These are phyloP conservation scores for Oryzias dopingdopingensis DNA, from an alignment of 2,797 vertebrate species.

Conservation along the genomic window DNA sequence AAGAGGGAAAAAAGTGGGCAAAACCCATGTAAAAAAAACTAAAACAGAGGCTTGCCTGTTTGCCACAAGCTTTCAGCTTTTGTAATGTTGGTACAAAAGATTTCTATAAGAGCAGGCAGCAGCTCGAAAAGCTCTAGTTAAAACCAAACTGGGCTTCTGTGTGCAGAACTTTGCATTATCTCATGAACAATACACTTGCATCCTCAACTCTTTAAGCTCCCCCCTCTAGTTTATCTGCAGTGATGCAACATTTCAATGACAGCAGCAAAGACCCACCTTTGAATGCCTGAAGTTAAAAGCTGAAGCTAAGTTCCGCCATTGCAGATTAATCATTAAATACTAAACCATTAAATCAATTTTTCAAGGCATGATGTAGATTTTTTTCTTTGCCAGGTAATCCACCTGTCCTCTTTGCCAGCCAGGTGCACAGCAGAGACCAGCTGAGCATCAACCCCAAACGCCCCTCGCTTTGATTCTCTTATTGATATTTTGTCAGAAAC, in stretches of 20 bases:
- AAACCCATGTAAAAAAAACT: constrained; percentile 46
- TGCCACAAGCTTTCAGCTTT: constrained; percentile 69
- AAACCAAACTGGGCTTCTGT: constrained; percentile 65
- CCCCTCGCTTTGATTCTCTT: constrained; percentile 71
- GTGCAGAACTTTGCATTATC: constrained; percentile 38
- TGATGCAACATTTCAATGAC: constrained; percentile 27
- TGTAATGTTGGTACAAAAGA: constrained; percentile 69
- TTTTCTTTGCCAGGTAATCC: constrained; percentile 46
- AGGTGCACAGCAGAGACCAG: constrained; percentile 64
- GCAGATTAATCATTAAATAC: constrained; percentile 22
- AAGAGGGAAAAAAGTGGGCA: constrained; percentile 70
- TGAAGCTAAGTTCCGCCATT: constrained; percentile 11
- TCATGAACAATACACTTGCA: constrained; percentile 36
- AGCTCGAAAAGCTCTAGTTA: constrained; percentile 54
- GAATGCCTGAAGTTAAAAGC: constrained; percentile 15
- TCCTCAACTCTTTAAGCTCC: constrained; percentile 21
- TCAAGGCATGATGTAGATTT: constrained; percentile 9
- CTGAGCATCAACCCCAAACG: constrained; percentile 68
- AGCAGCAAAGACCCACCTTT: constrained; percentile 11
- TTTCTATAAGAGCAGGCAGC: constrained; percentile 52
- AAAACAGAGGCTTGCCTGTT: constrained; percentile 78
- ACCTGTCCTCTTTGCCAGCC: constrained; percentile 67
- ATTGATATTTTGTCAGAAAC: constrained; percentile 70
- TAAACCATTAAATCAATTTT: constrained; percentile 17
- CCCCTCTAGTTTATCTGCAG: constrained; percentile 36